Percentiles rank a stretch among this genome's conserved stretches.
These are phyloP conservation scores for Ginglymostoma cirratum DNA, from an alignment of 2,113 vertebrate species.

Conservation along the genomic window DNA sequence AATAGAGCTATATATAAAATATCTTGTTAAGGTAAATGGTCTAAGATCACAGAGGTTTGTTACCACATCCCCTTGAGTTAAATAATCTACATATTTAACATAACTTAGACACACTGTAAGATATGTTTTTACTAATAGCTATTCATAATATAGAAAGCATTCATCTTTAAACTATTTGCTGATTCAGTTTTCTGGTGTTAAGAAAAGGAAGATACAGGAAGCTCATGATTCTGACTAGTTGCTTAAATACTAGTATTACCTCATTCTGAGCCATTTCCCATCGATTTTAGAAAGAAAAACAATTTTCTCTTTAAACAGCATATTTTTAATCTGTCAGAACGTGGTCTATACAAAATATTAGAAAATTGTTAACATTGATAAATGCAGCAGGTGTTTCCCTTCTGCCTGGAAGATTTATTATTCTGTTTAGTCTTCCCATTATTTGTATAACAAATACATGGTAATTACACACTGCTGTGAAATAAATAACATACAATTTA, in stretches of 20 bases:
- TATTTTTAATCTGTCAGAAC: not conserved
- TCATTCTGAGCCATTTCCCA: not conserved
- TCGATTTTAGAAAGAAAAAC: not conserved
- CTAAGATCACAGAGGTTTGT: not conserved
- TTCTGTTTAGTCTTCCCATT: not conserved
- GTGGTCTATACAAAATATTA: not conserved
- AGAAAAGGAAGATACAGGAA: not conserved
- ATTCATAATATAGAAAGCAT: not conserved
- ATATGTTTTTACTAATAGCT: not conserved
- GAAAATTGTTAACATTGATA: not conserved
- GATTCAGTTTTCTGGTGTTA: not conserved
- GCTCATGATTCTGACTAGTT: not conserved
- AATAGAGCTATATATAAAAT: not conserved
- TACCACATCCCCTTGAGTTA: not conserved
- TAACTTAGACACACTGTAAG: not conserved
- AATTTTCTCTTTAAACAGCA: not conserved
- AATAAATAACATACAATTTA: not conserved
- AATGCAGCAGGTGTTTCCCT: not conserved
- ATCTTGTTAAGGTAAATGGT: not conserved
- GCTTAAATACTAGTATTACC: not conserved
- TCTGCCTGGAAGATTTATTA: not conserved
- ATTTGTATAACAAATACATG: not conserved
- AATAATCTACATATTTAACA: not conserved
- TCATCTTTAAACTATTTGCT: not conserved
- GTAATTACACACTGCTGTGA: not conserved